Conservation (phyloP, 1,140 invertebrate genomes). For the Bombus polaris region DNA sequence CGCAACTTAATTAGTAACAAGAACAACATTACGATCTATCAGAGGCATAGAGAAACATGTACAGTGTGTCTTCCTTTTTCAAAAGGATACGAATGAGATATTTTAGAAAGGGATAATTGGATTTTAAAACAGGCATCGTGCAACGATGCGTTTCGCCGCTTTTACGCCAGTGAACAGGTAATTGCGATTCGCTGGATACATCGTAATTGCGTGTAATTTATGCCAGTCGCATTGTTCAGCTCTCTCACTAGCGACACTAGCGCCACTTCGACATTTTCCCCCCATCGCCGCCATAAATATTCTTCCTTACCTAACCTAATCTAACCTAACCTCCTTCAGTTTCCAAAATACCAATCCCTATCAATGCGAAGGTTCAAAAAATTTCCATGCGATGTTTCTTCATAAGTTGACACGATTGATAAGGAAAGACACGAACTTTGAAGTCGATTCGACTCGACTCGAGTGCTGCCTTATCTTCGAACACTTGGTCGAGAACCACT, state of each 20-base stretch:
- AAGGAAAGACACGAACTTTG: background rate
- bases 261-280: background rate
- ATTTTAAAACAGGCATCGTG: background rate
- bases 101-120: background rate
- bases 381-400: background rate
- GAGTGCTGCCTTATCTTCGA: background rate
- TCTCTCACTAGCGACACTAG: background rate
- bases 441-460: background rate
- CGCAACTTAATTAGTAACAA: too few species aligned
- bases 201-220: slow-evolving; percentile 4
- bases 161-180: background rate
- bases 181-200: slow-evolving; percentile 10
- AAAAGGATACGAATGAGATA: too few species aligned
- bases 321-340: background rate
- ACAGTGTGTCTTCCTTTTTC: too few species aligned
- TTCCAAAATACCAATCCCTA: background rate
- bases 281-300: background rate
- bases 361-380: too few species aligned
- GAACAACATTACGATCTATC: too few species aligned
- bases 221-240: background rate
- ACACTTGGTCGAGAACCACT: background rate
- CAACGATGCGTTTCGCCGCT: background rate
- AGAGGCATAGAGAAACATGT: too few species aligned
- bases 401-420: background rate
- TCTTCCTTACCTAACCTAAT: background rate